Evolutionary conservation across 1,140 invertebrate genomes (phyloP).

Genomic region (Sinella curviseta): DNA sequence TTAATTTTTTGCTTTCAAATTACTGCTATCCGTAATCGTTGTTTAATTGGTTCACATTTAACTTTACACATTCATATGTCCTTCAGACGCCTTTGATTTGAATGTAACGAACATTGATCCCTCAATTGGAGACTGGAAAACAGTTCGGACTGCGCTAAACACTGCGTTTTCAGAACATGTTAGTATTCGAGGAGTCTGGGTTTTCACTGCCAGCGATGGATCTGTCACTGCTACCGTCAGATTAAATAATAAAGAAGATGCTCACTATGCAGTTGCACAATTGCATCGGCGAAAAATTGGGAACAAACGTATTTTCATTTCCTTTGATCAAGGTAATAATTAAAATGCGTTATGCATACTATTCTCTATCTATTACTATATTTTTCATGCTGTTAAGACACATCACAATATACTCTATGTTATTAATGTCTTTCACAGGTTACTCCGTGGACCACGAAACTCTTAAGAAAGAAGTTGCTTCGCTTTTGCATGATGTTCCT

Average conservation of each 20-base stretch:
- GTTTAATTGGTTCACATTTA: too few relatives aligned
- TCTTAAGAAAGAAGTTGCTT: slow-evolving; percentile 55
- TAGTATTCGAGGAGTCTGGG: slow-evolving; percentile 27
- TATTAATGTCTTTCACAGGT: not conserved
- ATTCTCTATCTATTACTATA: too few relatives aligned
- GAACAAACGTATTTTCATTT: slow-evolving; percentile 28
- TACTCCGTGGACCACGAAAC: slow-evolving; percentile 23
- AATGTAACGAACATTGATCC: slow-evolving; percentile 26
- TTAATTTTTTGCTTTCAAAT: not conserved
- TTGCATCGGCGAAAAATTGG: slow-evolving; percentile 28
- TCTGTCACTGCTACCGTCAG: slow-evolving; percentile 2
- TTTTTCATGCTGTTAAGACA: too few relatives aligned
- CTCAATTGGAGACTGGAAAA: slow-evolving; percentile 27
- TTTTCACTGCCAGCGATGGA: slow-evolving; percentile 6
- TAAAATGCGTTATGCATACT: not conserved
- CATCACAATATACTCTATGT: too few relatives aligned
- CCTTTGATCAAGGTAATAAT: slow-evolving; percentile 30
- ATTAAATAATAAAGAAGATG: slow-evolving; percentile 27
- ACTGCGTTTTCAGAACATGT: slow-evolving; percentile 19
- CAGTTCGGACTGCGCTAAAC: not conserved
- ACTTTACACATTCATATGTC: not conserved
- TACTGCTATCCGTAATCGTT: too few relatives aligned
- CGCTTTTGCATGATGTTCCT: slow-evolving; percentile 69
- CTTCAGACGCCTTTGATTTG: slow-evolving; percentile 14
- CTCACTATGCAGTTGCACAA: slow-evolving; percentile 19